Conservation (phyloP, 2,888 invertebrate species). For the Dryomyza anilis region DNA sequence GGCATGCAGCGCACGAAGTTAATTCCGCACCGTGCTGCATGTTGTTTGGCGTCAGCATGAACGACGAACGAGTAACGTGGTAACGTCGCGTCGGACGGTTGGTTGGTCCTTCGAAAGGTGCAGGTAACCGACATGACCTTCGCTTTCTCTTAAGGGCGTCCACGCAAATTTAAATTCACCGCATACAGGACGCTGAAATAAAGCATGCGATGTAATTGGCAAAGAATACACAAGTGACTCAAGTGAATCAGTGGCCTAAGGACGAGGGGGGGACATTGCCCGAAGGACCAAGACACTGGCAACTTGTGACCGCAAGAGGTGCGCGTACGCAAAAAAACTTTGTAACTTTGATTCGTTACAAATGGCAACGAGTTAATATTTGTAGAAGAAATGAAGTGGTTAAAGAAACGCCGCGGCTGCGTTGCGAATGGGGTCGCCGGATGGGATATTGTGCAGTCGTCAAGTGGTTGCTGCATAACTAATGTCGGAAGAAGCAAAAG, state of each 20-base stretch:
- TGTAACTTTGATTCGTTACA: conserved; percentile 12
- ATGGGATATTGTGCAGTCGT: too few relatives aligned
- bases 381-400: conserved; percentile 19
- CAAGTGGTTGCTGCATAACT: too few relatives aligned
- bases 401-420: not conserved
- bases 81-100: too few relatives aligned
- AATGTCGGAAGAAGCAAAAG: too few relatives aligned
- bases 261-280: not conserved
- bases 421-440: too few relatives aligned
- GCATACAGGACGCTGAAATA: not conserved
- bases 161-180: conserved; percentile 9
- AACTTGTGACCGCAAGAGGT: not conserved
- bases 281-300: too few relatives aligned
- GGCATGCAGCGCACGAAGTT: conserved; percentile 1
- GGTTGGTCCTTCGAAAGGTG: too few relatives aligned
- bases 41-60: not conserved
- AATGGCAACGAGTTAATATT: conserved; percentile 21
- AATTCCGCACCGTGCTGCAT: not conserved
- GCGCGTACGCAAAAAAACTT: not conserved
- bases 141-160: conserved; percentile 7
- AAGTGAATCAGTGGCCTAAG: not conserved
- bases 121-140: conserved; percentile 3
- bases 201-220: not conserved
- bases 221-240: not conserved
- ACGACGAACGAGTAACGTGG: too few relatives aligned